Evolutionary conservation across 2,888 invertebrate species (phyloP).

Genomic region (Scaptomyza cyrtandrae): DNA sequence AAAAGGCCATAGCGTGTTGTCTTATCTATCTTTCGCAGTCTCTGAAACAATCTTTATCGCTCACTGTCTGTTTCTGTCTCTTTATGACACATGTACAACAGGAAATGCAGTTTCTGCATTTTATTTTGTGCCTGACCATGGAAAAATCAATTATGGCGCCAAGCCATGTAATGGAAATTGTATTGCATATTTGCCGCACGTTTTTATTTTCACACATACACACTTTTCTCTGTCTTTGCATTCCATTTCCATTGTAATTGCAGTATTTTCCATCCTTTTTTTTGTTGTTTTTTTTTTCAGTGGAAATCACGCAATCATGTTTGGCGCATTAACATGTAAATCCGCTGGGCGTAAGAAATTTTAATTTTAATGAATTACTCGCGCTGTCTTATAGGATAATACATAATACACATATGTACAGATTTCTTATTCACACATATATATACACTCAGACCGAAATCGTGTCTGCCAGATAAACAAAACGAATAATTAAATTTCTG

Average conservation of each 20-base stretch:
- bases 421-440: background rate
- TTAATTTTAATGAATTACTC: conserved; percentile 31
- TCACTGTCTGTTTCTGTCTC: background rate
- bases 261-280: background rate
- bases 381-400: conserved; percentile 11
- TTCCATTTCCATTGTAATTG: conserved; percentile 20
- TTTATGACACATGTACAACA: conserved; percentile 18
- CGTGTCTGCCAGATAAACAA: background rate
- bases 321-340: conserved; percentile 55
- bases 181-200: conserved; percentile 28
- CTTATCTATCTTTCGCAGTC: background rate
- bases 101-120: conserved; percentile 21
- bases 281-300: conserved; percentile 11
- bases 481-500: conserved; percentile 51
- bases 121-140: conserved; percentile 49
- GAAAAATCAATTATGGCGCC: conserved; percentile 61
- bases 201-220: background rate
- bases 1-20: background rate
- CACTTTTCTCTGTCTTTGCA: conserved; percentile 5
- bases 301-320: conserved; percentile 45
- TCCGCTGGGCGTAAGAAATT: conserved; percentile 29
- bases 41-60: background rate
- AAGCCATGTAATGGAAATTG: conserved; percentile 44
- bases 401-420: background rate
- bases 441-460: background rate